Evolutionary conservation across 92 coral and sea anemone genomes (phyloP), one percentile per base, ranked within the genome.

Genomic region (Phenganax stokvisi): DNA sequence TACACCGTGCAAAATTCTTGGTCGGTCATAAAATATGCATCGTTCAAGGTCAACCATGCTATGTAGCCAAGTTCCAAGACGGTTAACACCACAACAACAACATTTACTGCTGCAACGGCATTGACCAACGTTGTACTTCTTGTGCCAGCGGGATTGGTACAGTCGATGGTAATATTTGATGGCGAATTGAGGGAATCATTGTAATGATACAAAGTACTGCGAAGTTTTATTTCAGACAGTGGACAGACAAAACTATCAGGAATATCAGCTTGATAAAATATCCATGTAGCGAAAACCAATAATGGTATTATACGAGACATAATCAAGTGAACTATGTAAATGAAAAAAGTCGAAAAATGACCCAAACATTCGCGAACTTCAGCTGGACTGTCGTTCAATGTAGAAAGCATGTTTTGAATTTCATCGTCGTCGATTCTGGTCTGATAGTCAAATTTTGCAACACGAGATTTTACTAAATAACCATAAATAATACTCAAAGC

Each of bases 1-100:
- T 72, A 72, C 28, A 72, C 77, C 27, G 77, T 52, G 20, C 77
- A 72, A n/a, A 72, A 72, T 72, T 72, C 77, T 12, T 72, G 57
- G 30, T 72, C 77, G 51, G 28, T 72, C 60, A 72, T 6, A 52
- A 72, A 72, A 54, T 16, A 3, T n/a, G 57, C 3, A 57, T 72
- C 77, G 44, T 72, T 0, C 0, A 9, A 44, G 57, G 77, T 52
- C 16, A 72, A 0, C 77, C 77, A 72, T 20, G 77, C 77, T 13
- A 72, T 10, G 77, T 72, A 72, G 77, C 57, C 25, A 72, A 72
- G 77, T 72, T 72, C 77, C 58, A 51, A 72, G 20, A 72, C 8
- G 8, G 77, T 17, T 27, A 72, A 0, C 51, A 37, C 11, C 9
- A 54, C 77, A 10, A 72, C 3, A 47, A 72, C n/a, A 13, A 72